phyloP scores from a whole-genome alignment of 2,797 vertebrate genomes.

The Gymnodraco acuticeps region DNA sequence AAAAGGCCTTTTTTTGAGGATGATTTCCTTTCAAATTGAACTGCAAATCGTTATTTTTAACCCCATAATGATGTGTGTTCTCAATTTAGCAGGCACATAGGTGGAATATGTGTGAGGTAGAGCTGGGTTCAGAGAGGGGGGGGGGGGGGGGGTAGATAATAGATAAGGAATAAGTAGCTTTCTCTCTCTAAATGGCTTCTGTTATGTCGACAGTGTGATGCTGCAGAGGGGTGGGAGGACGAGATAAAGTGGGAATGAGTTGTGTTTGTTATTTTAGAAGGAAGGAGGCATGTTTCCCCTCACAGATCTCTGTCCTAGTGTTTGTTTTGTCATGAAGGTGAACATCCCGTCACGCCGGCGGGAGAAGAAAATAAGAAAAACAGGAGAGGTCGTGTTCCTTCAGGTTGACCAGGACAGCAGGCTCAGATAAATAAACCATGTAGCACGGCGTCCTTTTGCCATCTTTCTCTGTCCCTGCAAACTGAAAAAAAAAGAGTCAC shows the following conservation, averaged over 20 bases:
- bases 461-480: constrained; percentile 39
- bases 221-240: constrained; percentile 11
- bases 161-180: constrained; percentile 21
- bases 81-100: not conserved
- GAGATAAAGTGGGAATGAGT: not conserved
- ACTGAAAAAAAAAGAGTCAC: constrained; percentile 36
- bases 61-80: not conserved
- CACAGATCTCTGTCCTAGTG: not conserved
- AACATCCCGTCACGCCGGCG: constrained; percentile 4
- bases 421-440: constrained; percentile 47
- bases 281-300: constrained; percentile 8
- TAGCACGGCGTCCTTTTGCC: constrained; percentile 30
- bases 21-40: not conserved
- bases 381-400: constrained; percentile 36
- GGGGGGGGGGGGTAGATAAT: constrained; percentile 11
- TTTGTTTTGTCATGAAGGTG: constrained; percentile 19
- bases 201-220: constrained; percentile 7
- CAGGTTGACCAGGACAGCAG: constrained; percentile 23
- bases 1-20: not conserved
- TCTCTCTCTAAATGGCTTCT: constrained; percentile 25
- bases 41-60: not conserved
- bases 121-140: constrained; percentile 35
- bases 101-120: constrained; percentile 64
- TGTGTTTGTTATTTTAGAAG: constrained; percentile 18
- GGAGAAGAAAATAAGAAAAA: constrained; percentile 12